Evolutionary conservation across 2,797 vertebrate species (phyloP).

Genomic region (Gallinago solitaria): DNA sequence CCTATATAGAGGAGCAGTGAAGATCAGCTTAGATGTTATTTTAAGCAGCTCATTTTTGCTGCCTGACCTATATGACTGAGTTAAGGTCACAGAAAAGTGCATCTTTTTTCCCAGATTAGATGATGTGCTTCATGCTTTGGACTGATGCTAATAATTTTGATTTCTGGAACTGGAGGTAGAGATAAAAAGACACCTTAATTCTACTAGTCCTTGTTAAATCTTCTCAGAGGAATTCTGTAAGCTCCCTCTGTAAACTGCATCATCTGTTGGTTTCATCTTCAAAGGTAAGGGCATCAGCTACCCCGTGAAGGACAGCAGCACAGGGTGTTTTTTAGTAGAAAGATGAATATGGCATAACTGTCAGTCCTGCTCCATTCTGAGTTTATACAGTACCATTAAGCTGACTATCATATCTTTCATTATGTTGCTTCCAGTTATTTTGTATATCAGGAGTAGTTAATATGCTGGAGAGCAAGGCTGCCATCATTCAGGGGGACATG

Average conservation of each 20-base stretch:
- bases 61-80: conserved; percentile 1
- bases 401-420: background rate
- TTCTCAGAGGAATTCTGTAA: conserved; percentile 30
- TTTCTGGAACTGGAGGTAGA: background rate
- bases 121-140: background rate
- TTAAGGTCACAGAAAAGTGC: conserved; percentile 24
- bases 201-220: background rate
- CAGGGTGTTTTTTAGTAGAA: background rate
- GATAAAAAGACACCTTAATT: conserved; percentile 23
- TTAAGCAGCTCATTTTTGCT: conserved; percentile 30
- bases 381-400: background rate
- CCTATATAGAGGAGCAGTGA: background rate
- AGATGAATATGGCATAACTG: background rate
- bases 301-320: background rate
- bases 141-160: conserved; percentile 25
- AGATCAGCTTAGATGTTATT: conserved; percentile 27
- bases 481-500: background rate
- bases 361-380: background rate
- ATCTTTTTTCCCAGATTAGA: background rate
- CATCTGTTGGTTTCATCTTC: background rate
- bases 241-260: background rate
- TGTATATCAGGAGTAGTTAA: background rate
- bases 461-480: background rate
- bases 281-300: background rate
- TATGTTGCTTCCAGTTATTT: background rate